These are phyloP conservation scores for Saguinus imperator DNA, from an alignment of 2,113 vertebrate genomes.

Conservation along the genomic window DNA sequence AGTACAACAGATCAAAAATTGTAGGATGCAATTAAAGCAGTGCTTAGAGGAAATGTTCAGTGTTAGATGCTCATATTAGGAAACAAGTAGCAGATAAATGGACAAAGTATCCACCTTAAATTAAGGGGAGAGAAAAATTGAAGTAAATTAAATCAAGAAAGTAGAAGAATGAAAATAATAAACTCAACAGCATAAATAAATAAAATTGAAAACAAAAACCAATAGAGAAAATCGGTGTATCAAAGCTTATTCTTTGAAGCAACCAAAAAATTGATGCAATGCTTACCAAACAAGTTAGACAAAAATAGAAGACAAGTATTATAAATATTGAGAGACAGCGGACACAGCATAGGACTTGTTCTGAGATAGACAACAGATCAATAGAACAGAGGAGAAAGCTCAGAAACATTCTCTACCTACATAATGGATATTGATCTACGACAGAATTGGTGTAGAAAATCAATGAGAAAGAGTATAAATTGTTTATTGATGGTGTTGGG, in stretches of 20 bases:
- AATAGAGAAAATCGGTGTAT: background rate
- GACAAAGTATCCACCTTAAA: background rate
- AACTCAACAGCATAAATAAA: background rate
- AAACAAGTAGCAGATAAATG: background rate
- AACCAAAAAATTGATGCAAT: too few species aligned
- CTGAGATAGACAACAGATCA: background rate
- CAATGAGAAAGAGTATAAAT: background rate
- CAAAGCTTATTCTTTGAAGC: background rate
- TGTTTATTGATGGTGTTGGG: background rate
- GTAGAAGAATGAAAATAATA: background rate
- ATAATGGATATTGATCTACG: background rate
- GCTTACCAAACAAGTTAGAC: background rate
- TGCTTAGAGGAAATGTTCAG: background rate
- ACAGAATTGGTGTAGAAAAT: background rate
- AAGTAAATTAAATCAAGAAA: background rate
- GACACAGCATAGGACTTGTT: background rate
- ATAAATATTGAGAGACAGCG: too few species aligned
- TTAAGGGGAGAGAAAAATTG: rapidly evolving
- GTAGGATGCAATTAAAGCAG: background rate
- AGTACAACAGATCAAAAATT: background rate
- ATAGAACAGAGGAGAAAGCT: background rate
- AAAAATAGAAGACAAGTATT: background rate
- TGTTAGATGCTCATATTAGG: background rate
- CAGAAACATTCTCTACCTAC: background rate
- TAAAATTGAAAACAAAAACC: background rate